Base-by-base conservation (phyloP, 1,140 invertebrate species). In the Lanistes nyassanus region DNA sequence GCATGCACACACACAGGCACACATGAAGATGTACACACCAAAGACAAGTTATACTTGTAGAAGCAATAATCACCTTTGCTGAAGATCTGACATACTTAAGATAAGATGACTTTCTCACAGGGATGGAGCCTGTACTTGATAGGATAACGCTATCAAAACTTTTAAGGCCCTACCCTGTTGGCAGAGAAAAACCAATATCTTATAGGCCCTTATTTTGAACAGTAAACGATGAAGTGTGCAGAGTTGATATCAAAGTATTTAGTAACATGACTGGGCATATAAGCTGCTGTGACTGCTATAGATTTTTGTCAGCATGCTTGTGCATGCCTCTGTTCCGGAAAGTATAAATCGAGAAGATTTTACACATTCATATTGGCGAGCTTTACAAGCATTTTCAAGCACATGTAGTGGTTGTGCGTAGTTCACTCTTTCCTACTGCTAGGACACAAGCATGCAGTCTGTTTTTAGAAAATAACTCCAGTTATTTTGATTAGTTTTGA, bases 1-100 rank as follows among this genome's bases (percentile, higher is more conserved):
- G 42, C 60, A 64, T 47, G n/a, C 62, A 65, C 60, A 51, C n/a
- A 64, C 39, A 51, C 62, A 74, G 23, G 31, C 56, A 66, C 39
- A 47, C 37, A 65, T 26, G 42, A 26, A 66, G 6, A 19, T 39
- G 42, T 34, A 47, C 39, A 65, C 39, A 65, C 37, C 65, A n/a
- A 6, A 11, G n/a, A 60, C 39, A 55, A 26, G 29, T 31, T 31
- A 51, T 26, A 29, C 62, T 9, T 26, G 34, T 53, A 31, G n/a
- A 74, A 31, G 19, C n/a, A 74, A n/a, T 39, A 58, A 16, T 23
- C 21, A 31, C 19, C 60, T 13, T n/a, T 13, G 2, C 9, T 26
- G 34, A 21, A 60, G 13, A 34, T 56, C 26, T 36, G 11, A 6
- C 9, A 34, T 37, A 58, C 62, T 11, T n/a, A 4, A 37, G 58